Evolutionary conservation across 2,888 invertebrate species (phyloP).

Genomic region (Harpalus rufipes): DNA sequence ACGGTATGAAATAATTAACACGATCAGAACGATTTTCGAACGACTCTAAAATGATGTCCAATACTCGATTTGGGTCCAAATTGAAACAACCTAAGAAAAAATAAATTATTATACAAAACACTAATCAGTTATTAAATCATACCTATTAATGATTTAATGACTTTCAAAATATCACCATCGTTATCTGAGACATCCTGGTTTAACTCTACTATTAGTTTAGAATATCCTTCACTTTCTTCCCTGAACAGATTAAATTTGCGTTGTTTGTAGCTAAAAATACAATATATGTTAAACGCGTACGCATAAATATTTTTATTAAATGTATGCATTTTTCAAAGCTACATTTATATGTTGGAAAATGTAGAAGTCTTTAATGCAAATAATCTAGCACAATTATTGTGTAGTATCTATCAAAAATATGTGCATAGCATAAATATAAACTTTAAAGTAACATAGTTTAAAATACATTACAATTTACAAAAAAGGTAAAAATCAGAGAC

Average conservation of each 20-base stretch:
- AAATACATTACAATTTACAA: too few species aligned
- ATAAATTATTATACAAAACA: conserved; percentile 43
- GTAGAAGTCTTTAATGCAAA: conserved; percentile 70
- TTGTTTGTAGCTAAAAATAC: conserved; percentile 94
- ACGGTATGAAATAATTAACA: conserved; percentile 90
- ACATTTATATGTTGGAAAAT: conserved; percentile 68
- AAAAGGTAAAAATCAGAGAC: too few species aligned
- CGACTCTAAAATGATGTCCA: conserved; percentile 97
- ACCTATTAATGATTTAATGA: conserved; percentile 96
- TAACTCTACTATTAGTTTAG: conserved; percentile 96
- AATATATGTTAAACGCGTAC: not conserved
- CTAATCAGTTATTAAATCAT: conserved; percentile 68
- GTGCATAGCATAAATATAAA: not conserved
- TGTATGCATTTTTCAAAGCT: conserved; percentile 70
- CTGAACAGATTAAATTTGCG: conserved; percentile 98
- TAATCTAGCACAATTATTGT: conserved; percentile 69
- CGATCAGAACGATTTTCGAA: conserved; percentile 93
- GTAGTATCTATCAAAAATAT: conserved; percentile 55
- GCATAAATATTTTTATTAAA: conserved; percentile 28
- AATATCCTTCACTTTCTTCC: conserved; percentile 99
- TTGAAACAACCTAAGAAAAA: conserved; percentile 93
- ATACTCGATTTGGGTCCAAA: conserved; percentile 97
- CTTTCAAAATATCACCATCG: conserved; percentile 87
- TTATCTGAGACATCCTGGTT: conserved; percentile 87
- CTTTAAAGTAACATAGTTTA: too few species aligned